phyloP scores from a whole-genome alignment of 1,140 invertebrate species.

The Hetaerina americana region DNA sequence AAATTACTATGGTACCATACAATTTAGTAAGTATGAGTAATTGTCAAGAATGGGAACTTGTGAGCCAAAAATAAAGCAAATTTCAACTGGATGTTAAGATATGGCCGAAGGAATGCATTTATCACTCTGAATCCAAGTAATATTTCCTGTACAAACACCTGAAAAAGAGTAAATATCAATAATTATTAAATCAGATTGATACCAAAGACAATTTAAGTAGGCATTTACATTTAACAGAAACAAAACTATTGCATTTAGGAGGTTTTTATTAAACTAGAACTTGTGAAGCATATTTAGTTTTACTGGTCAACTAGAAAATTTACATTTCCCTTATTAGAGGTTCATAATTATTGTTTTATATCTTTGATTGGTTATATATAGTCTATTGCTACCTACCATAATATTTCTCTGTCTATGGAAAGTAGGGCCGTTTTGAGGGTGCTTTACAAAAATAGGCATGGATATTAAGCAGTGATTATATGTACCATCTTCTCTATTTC shows the following conservation, averaged over 20 bases:
- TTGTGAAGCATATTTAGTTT: neutral
- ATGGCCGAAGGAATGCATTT: neutral
- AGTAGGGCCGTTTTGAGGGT: too few relatives aligned
- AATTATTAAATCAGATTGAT: neutral
- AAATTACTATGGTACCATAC: too few relatives aligned
- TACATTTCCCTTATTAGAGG: neutral
- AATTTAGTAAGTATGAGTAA: too few relatives aligned
- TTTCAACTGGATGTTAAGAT: neutral
- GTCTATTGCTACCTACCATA: too few relatives aligned
- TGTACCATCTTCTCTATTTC: too few relatives aligned
- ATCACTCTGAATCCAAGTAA: neutral
- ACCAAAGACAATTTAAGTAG: neutral
- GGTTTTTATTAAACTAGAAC: neutral
- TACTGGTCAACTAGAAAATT: too few relatives aligned
- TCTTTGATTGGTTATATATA: too few relatives aligned
- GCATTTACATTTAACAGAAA: neutral
- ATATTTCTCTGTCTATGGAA: too few relatives aligned
- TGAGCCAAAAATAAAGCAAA: neutral
- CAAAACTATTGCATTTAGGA: too few relatives aligned
- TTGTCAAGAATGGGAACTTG: neutral
- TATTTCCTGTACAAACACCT: neutral
- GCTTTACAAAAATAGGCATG: too few relatives aligned
- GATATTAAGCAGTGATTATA: too few relatives aligned
- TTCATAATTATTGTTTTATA: neutral
- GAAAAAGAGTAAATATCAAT: neutral